Percentiles rank a stretch among this genome's conserved stretches.
phyloP scores from a whole-genome alignment of 2,888 invertebrate species.

The Oscheius myriophilus region DNA sequence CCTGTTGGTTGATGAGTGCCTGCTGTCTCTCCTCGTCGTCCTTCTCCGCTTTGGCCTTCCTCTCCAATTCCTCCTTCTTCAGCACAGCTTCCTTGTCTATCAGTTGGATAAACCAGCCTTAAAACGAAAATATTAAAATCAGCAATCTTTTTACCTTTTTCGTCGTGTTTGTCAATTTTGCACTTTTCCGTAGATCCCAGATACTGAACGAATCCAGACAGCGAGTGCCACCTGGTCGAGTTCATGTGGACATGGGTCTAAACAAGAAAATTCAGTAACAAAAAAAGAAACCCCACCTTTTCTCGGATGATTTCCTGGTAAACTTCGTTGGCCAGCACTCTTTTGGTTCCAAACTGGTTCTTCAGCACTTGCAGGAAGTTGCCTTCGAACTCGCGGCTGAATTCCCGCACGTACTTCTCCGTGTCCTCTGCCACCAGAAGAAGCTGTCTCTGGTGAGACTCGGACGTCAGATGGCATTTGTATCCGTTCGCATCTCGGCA shows the following conservation, averaged over 20 bases:
- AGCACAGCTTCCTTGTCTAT: constrained; percentile 86
- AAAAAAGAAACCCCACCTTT: constrained; percentile 33
- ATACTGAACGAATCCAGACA: constrained; percentile 95
- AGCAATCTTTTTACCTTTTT: constrained; percentile 10
- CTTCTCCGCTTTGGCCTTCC: constrained; percentile 91
- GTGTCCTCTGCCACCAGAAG: constrained; percentile 94
- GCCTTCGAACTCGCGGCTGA: constrained; percentile 77
- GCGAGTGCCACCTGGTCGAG: constrained; percentile 92
- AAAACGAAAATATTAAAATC: constrained; percentile 1
- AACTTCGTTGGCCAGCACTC: constrained; percentile 93
- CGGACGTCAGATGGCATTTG: constrained; percentile 97
- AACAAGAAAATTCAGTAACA: not conserved
- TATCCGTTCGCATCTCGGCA: constrained; percentile 98
- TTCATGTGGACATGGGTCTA: constrained; percentile 92
- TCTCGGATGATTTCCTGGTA: constrained; percentile 94
- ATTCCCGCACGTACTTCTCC: constrained; percentile 87
- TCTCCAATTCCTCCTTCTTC: constrained; percentile 81
- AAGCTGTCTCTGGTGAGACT: constrained; percentile 94
- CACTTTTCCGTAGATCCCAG: constrained; percentile 81
- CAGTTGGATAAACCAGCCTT: constrained; percentile 79
- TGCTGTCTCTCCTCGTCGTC: constrained; percentile 87
- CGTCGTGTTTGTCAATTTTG: constrained; percentile 63
- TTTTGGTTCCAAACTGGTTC: constrained; percentile 78
- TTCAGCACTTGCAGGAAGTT: constrained; percentile 65
- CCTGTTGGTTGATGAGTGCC: constrained; percentile 64